Percentiles rank a stretch among this genome's conserved stretches.
phyloP scores from a whole-genome alignment of 2,113 vertebrate species.

The Alouatta palliata region DNA sequence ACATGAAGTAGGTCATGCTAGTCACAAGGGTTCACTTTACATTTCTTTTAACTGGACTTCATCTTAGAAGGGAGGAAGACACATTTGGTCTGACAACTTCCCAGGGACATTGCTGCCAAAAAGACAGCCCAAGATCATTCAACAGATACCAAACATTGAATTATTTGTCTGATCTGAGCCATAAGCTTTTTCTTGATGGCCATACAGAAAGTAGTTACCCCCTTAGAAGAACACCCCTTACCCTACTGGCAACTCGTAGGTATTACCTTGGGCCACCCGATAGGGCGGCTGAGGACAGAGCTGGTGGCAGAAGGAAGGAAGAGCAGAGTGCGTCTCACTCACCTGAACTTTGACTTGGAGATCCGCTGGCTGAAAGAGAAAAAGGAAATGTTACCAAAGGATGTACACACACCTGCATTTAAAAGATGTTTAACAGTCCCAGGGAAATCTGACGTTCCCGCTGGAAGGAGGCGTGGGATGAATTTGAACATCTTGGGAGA shows the following conservation, averaged over 20 bases:
- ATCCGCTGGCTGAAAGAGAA: constrained; percentile 98
- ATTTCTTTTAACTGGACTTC: constrained; percentile 2
- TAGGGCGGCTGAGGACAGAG: background rate
- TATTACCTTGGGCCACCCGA: background rate
- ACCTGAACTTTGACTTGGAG: constrained; percentile 99
- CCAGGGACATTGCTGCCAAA: background rate
- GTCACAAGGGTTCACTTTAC: background rate
- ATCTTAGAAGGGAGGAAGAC: background rate
- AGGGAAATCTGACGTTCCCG: background rate
- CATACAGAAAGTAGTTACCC: background rate
- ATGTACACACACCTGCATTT: background rate
- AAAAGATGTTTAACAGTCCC: background rate
- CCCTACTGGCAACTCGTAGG: too few species aligned
- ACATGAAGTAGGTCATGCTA: background rate
- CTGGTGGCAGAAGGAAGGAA: background rate
- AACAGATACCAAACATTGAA: background rate
- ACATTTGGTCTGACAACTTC: background rate
- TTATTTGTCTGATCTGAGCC: background rate
- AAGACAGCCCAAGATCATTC: background rate
- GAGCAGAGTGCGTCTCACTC: constrained; percentile 85
- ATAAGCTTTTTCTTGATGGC: background rate
- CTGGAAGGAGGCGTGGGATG: background rate
- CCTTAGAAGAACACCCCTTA: too few species aligned
- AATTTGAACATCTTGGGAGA: background rate
- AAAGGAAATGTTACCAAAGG: constrained; percentile 80